Evolutionary conservation across 2,888 invertebrate genomes (phyloP).

Genomic region (Agrotis exclamationis): DNA sequence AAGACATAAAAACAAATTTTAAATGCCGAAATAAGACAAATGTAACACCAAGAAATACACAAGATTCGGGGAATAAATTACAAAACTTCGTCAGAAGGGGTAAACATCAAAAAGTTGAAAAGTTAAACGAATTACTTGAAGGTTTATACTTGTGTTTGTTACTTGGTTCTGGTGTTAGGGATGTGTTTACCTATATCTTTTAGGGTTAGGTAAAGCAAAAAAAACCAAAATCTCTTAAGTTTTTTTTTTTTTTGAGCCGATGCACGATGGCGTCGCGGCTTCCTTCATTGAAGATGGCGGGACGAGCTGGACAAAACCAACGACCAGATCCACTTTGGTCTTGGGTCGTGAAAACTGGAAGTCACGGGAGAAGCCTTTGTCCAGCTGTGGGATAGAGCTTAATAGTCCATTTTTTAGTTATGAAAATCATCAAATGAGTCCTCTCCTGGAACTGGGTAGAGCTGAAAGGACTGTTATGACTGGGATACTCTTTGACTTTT

Average conservation of each 20-base stretch:
- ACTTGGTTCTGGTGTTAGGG: neutral
- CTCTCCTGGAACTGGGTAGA: too few species aligned
- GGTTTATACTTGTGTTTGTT: constrained; percentile 35
- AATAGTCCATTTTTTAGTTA: too few species aligned
- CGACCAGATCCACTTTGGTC: too few species aligned
- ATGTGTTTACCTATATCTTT: constrained; percentile 20
- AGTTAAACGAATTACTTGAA: constrained; percentile 62
- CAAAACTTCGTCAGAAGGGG: constrained; percentile 79
- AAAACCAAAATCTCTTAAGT: neutral
- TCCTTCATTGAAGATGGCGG: too few species aligned
- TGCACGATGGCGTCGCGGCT: too few species aligned
- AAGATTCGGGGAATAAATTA: constrained; percentile 80
- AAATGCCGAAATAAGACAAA: constrained; percentile 52
- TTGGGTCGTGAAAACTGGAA: too few species aligned
- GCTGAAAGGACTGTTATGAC: too few species aligned
- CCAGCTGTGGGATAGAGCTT: too few species aligned
- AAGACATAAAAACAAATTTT: constrained; percentile 35
- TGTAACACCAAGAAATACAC: constrained; percentile 64
- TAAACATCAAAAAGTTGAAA: constrained; percentile 82
- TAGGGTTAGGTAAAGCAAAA: constrained; percentile 5
- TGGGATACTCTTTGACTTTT: too few species aligned
- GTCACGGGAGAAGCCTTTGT: too few species aligned
- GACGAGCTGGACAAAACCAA: too few species aligned
- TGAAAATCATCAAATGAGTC: too few species aligned
- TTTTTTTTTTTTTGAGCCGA: neutral